Base-by-base conservation (phyloP, 2,888 invertebrate species). In the Pasiphila rectangulata region DNA sequence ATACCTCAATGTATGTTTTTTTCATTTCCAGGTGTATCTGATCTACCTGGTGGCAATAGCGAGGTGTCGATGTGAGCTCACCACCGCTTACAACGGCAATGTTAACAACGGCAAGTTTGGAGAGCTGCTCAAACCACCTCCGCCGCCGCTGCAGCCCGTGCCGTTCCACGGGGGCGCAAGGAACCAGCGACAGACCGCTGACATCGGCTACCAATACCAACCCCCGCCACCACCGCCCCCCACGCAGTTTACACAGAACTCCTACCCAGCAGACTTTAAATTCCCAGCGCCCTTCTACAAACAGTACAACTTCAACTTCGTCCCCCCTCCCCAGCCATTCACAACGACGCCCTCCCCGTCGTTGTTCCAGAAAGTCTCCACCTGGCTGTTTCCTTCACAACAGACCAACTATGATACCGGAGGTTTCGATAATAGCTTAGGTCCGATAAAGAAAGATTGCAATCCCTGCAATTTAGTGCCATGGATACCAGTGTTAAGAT, bases 391-490 rank as follows among this genome's bases (percentile, higher is more conserved):
- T 59, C 90, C 92, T 0, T 90, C 90, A 1, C 83, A 79, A 59
- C 80, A 83, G 61, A 70, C 76, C 0, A 67, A 72, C 54, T 67
- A 75, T 43, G 74, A 74, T n/a, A n/a, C n/a, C 32, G 56, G 69
- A 24, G 48, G 63, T 23, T 61, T 62, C 46, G 67, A 63, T 45
- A 72, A 51, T 56, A 70, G 67, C 52, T 75, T 73, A 64, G 65
- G 68, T 15, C 78, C 80, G 43, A 69, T 79, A 32, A 90, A 90
- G 54, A 90, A 90, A 65, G 90, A 91, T 54, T 96, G 96, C 67
- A 93, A 94, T 67, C 91, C 94, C 42, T 96, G 96, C 68, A 95
- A 95, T 72, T 90, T 92, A 72, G 91, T 92, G 64, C 95, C 96
- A 48, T 96, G 96, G 96, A 91, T 94, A 61, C 96, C 96, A 23